Conservation (phyloP, 2,888 invertebrate genomes). For the Empis livida region DNA sequence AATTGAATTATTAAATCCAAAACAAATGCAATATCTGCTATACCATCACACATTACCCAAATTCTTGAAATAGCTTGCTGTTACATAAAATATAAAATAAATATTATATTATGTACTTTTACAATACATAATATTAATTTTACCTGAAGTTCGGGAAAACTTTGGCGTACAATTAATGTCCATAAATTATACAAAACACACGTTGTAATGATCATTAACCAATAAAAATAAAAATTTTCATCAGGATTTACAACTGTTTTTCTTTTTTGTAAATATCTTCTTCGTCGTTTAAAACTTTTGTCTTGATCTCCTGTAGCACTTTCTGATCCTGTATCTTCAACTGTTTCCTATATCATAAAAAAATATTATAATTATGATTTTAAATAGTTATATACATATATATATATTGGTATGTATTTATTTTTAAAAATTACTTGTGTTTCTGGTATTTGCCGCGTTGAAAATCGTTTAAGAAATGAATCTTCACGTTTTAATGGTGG, state of each 20-base stretch:
- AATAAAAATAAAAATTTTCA: conserved; percentile 91
- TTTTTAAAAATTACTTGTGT: conserved; percentile 51
- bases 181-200: conserved; percentile 91
- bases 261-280: conserved; percentile 57
- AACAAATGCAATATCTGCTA: conserved; percentile 78
- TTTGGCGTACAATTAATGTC: conserved; percentile 90
- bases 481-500: conserved; percentile 82
- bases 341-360: conserved; percentile 37
- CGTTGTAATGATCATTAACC: conserved; percentile 78
- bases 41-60: conserved; percentile 72
- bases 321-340: conserved; percentile 58
- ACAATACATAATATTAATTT: conserved; percentile 2
- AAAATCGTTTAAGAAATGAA: conserved; percentile 86
- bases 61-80: conserved; percentile 44
- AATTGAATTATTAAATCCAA: conserved; percentile 84
- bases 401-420: conserved; percentile 29
- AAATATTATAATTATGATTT: neutral
- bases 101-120: no score
- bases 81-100: neutral
- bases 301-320: conserved; percentile 47
- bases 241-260: conserved; percentile 85
- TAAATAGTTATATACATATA: conserved; percentile 1
- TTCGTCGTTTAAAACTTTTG: conserved; percentile 44
- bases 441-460: conserved; percentile 80
- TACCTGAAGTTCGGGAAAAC: conserved; percentile 80